Evolutionary conservation across 1,140 invertebrate species (phyloP).

Genomic region (Probaryconus sp.): DNA sequence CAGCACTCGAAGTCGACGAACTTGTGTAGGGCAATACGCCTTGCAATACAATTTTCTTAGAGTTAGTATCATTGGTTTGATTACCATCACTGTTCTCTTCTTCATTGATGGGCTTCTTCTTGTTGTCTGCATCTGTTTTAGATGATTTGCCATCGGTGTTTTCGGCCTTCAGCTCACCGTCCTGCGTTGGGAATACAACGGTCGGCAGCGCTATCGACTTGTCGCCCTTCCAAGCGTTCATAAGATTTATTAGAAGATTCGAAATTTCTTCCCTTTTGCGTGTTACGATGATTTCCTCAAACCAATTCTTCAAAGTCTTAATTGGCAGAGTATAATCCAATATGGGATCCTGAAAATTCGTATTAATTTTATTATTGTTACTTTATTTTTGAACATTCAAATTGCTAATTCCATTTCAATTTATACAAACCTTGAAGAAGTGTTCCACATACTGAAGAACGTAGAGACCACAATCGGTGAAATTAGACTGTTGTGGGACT

Average conservation of each 20-base stretch:
- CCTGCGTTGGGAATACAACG: conserved; percentile 74
- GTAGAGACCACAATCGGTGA: conserved; percentile 97
- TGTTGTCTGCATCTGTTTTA: conserved; percentile 65
- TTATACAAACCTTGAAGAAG: conserved; percentile 87
- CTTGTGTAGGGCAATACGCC: conserved; percentile 66
- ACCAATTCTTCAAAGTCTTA: conserved; percentile 87
- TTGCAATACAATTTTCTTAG: conserved; percentile 10
- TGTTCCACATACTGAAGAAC: conserved; percentile 96
- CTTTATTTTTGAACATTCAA: conserved; percentile 2
- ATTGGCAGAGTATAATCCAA: conserved; percentile 86
- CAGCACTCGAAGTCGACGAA: conserved; percentile 59
- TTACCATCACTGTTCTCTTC: conserved; percentile 24
- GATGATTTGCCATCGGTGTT: conserved; percentile 36
- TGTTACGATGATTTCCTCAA: conserved; percentile 87
- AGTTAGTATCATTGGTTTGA: conserved; percentile 41
- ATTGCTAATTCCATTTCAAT: conserved; percentile 14
- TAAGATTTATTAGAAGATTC: conserved; percentile 84
- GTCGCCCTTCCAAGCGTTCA: conserved; percentile 79
- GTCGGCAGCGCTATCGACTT: conserved; percentile 72
- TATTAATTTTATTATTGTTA: conserved; percentile 3
- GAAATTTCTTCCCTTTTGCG: conserved; percentile 88
- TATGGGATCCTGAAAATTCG: conserved; percentile 83
- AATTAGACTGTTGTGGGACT: conserved; percentile 98
- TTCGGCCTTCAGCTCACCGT: conserved; percentile 73
- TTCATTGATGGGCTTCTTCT: conserved; percentile 64